A percentile compares a stretch with the other conserved stretches of the same genome.
Conservation (phyloP, 2,888 invertebrate species). For the Macrosoma leucophasiata region DNA sequence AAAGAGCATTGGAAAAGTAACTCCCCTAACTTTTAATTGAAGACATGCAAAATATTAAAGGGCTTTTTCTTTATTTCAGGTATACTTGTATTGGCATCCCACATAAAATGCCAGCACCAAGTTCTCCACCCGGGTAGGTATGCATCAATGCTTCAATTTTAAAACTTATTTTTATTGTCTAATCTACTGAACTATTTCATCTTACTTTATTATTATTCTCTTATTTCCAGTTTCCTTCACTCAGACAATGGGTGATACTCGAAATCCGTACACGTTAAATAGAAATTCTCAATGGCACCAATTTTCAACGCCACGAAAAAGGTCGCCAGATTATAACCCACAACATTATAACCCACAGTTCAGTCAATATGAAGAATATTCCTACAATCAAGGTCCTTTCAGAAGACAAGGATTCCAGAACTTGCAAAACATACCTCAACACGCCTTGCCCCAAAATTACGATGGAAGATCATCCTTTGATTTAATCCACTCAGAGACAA, state of each 20-base stretch:
- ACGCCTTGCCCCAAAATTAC: slow-evolving; percentile 39
- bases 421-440: slow-evolving; percentile 21
- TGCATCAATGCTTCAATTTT: slow-evolving; percentile 50
- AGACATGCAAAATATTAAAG: not conserved
- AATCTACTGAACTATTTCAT: too few species aligned
- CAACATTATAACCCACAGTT: slow-evolving; percentile 27
- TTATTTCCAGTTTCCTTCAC: slow-evolving; percentile 50
- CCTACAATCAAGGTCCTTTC: slow-evolving; percentile 36
- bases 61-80: slow-evolving; percentile 43
- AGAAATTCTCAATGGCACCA: slow-evolving; percentile 59
- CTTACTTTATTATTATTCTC: slow-evolving; percentile 2
- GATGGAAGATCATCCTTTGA: slow-evolving; percentile 42
- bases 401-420: slow-evolving; percentile 23
- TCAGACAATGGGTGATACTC: slow-evolving; percentile 45
- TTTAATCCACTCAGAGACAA: slow-evolving; percentile 39
- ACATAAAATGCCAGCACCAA: slow-evolving; percentile 47
- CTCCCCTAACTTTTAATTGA: too few species aligned
- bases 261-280: slow-evolving; percentile 41
- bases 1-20: too few species aligned
- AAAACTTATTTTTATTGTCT: not conserved
- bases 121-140: slow-evolving; percentile 71
- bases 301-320: slow-evolving; percentile 58
- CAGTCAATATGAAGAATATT: slow-evolving; percentile 24
- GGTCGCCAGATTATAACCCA: slow-evolving; percentile 47
- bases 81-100: slow-evolving; percentile 39